phyloP scores from a whole-genome alignment of 2,113 vertebrate species.

The Saiga tatarica region DNA sequence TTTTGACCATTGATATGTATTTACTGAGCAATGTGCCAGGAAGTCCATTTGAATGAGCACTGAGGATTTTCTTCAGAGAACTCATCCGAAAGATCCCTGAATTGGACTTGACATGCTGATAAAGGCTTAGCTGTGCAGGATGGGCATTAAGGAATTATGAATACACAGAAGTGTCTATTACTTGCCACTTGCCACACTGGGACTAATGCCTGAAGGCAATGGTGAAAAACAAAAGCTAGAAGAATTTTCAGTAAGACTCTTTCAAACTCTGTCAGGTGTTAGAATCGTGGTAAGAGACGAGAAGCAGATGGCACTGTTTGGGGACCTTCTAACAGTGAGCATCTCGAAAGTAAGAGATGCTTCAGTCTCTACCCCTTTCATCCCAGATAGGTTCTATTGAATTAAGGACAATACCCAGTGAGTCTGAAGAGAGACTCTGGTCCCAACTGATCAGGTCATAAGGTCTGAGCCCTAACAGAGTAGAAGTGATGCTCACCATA shows the following conservation, averaged over 20 bases:
- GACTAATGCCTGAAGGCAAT: not conserved
- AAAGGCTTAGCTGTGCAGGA: not conserved
- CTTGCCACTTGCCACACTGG: not conserved
- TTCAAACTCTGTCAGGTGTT: not conserved
- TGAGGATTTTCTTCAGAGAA: not conserved
- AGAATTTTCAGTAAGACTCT: not conserved
- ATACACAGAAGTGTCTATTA: not conserved
- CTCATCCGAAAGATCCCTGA: not conserved
- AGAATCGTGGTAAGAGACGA: accelerated
- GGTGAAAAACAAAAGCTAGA: not conserved
- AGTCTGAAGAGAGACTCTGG: not conserved
- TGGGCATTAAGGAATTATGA: not conserved
- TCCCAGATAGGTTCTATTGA: not conserved
- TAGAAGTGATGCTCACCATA: not conserved
- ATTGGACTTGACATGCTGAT: not conserved
- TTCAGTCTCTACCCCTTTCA: not conserved
- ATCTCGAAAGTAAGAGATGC: not conserved
- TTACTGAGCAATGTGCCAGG: not conserved
- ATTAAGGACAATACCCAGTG: not conserved
- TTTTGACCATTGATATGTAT: not conserved
- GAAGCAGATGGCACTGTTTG: not conserved
- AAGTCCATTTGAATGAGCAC: not conserved
- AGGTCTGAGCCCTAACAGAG: not conserved
- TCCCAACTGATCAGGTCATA: not conserved
- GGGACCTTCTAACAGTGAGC: not conserved